Base-by-base conservation (phyloP, 2,888 invertebrate genomes). In the Pristionchus mayeri region DNA sequence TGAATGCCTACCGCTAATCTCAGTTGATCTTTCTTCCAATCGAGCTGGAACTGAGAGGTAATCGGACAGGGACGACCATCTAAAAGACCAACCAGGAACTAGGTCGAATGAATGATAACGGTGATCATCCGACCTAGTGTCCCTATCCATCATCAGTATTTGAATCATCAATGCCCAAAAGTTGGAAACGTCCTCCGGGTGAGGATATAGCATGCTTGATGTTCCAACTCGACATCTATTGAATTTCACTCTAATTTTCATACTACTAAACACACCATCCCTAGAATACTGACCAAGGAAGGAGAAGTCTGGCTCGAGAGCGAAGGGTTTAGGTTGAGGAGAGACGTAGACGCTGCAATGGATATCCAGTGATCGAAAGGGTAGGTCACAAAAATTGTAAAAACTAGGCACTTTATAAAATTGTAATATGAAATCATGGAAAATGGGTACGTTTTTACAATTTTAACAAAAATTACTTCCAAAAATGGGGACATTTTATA, bases 291-390 rank as follows among this genome's bases (percentile, higher is more conserved):
- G 21, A 87, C 88, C 87, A 84, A 86, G 85, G 85, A 92, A 90
- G 21, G 90, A 88, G 84, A 91, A 92, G 86, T 92, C 92, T 18
- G 92, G 89, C 7, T 90, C 88, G 57, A 88, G 86, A 40, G 91
- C 89, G 60, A 92, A 88, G n/a, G 91, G 88, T 78, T 87, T 87
- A 24, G 89, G 87, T 21, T 91, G 87, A 3, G 92, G 92, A 30
- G 88, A 89, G 7, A 85, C 85, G 86, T 92, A 92, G 79, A 90
- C 78, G 18, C 92, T 92, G 85, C 67, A 91, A 87, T 34, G 34
- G 48, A 78, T 18, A 16, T 6, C 52, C 18, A 16, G n/a, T n/a
- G n/a, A n/a, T n/a, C n/a, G n/a, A n/a, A n/a, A n/a, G n/a, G n/a
- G n/a, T n/a, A n/a, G n/a, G n/a, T n/a, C n/a, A n/a, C n/a, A n/a